phyloP scores from a whole-genome alignment of 1,140 invertebrate genomes.

The Cyclargus thomasi region DNA sequence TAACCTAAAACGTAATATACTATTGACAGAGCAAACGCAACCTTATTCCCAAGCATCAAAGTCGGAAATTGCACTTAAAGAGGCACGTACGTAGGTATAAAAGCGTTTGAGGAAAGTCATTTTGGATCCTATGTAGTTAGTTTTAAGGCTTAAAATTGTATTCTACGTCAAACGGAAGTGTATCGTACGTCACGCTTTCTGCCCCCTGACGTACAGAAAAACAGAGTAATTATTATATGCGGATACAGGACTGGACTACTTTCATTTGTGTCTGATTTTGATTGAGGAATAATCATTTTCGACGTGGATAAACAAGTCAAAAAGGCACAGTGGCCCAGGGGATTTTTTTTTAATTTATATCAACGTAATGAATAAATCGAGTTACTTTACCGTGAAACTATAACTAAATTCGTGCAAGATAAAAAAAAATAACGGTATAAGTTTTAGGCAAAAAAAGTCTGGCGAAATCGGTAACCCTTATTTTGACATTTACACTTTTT shows the following conservation, averaged over 20 bases:
- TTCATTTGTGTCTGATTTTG: constrained; percentile 38
- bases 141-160: constrained; percentile 24
- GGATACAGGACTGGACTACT: constrained; percentile 55
- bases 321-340: too few species aligned
- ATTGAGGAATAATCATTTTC: constrained; percentile 11
- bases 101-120: background rate
- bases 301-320: background rate
- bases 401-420: too few species aligned
- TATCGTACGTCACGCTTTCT: constrained; percentile 58
- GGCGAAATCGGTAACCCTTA: too few species aligned
- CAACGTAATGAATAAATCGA: too few species aligned
- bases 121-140: constrained; percentile 25
- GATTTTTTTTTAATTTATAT: too few species aligned
- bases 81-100: background rate
- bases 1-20: constrained; percentile 3
- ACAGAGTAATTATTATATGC: constrained; percentile 62
- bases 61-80: background rate
- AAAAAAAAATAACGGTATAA: too few species aligned
- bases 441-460: too few species aligned
- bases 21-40: background rate
- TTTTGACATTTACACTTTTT: too few species aligned
- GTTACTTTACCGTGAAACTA: too few species aligned
- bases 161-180: constrained; percentile 45
- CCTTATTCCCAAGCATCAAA: background rate
- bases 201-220: constrained; percentile 53